Evolutionary conservation across 2,113 vertebrate species (phyloP).

Genomic region (Platysternon megacephalum): DNA sequence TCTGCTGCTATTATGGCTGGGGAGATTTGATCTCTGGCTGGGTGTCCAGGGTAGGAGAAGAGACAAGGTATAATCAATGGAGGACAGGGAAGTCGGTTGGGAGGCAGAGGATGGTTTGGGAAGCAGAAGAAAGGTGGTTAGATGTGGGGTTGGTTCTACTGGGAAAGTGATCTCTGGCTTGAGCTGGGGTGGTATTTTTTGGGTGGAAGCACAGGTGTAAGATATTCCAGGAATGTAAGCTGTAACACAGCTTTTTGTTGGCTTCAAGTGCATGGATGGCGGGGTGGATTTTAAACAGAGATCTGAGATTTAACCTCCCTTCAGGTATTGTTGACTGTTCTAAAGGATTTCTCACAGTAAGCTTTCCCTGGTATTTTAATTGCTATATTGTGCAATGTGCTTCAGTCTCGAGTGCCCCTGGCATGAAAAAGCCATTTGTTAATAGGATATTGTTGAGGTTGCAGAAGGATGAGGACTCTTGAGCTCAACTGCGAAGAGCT

Average conservation of each 20-base stretch:
- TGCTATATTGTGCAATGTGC: conserved; percentile 12
- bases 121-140: neutral
- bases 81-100: neutral
- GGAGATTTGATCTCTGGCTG: neutral
- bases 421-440: conserved; percentile 15
- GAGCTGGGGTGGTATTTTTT: neutral
- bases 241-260: neutral
- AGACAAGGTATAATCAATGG: neutral
- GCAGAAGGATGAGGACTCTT: conserved; percentile 25
- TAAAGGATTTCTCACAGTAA: neutral
- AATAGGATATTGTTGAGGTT: conserved; percentile 3
- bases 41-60: neutral
- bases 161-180: neutral
- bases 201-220: neutral
- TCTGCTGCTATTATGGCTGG: neutral
- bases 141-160: neutral
- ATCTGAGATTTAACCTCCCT: conserved; percentile 6
- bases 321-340: neutral
- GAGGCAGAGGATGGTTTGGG: neutral
- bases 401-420: conserved; percentile 20
- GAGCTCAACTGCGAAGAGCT: neutral
- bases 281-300: neutral
- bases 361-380: conserved; percentile 41
- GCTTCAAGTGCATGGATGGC: neutral
- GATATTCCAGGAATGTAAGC: neutral